phyloP scores from a whole-genome alignment of 2,888 invertebrate genomes.

The Priocnemis perturbator region DNA sequence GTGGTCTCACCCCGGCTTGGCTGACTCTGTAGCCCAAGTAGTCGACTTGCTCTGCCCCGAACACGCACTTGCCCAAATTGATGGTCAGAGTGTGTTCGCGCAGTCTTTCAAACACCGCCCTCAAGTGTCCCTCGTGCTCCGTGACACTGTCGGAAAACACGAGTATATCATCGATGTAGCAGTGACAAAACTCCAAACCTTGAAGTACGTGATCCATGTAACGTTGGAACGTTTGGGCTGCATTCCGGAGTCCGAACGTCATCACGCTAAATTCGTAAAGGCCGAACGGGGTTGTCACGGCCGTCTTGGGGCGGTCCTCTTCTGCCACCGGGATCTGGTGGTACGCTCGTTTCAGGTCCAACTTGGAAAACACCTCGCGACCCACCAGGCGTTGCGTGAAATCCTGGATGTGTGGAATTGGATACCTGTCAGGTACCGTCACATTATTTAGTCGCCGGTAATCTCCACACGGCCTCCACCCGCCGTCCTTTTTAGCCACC shows the following conservation, averaged over 20 bases:
- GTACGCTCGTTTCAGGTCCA: conserved; percentile 20
- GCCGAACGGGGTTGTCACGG: conserved; percentile 24
- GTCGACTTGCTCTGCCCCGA: background rate
- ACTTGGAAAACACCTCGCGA: conserved; percentile 20
- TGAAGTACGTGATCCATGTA: background rate
- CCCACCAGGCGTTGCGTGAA: conserved; percentile 18
- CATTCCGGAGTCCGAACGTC: conserved; percentile 51
- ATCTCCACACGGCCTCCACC: background rate
- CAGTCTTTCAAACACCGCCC: background rate
- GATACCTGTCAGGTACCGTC: background rate
- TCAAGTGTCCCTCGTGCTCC: background rate
- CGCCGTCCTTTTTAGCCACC: background rate
- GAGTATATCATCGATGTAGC: background rate
- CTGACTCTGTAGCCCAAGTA: background rate
- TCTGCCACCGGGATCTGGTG: conserved; percentile 17
- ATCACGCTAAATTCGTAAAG: background rate
- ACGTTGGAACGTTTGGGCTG: conserved; percentile 19
- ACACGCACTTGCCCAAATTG: background rate
- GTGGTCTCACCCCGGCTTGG: background rate
- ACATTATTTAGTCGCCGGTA: background rate
- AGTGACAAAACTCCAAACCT: background rate
- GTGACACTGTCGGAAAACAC: background rate
- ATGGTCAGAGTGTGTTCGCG: background rate
- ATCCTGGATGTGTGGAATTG: conserved; percentile 32
- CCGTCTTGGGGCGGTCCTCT: conserved; percentile 26